phyloP scores from a whole-genome alignment of 2,888 invertebrate species.

The Noctua janthina region DNA sequence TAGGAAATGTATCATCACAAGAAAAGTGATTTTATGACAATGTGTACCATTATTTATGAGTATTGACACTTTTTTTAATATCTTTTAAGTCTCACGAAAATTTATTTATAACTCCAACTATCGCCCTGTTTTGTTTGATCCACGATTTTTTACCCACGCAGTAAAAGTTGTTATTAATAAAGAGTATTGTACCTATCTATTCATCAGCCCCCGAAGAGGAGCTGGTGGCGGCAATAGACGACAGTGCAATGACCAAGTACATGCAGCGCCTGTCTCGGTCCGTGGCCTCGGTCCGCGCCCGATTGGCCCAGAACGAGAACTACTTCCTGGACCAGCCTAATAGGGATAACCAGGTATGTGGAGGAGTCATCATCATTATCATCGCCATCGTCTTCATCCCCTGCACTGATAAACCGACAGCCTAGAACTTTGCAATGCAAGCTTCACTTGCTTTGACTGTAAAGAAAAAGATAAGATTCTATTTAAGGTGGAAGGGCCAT shows the following conservation, averaged over 20 bases:
- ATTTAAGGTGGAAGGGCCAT: too few relatives aligned
- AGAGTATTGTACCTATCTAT: neutral
- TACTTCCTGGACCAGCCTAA: slow-evolving; percentile 85
- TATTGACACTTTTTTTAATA: too few relatives aligned
- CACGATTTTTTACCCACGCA: too few relatives aligned
- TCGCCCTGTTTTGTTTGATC: too few relatives aligned
- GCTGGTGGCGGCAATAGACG: slow-evolving; percentile 78
- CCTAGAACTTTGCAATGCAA: too few relatives aligned
- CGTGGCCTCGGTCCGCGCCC: slow-evolving; percentile 79
- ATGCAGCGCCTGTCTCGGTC: slow-evolving; percentile 75
- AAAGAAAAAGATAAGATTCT: too few relatives aligned
- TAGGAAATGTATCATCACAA: too few relatives aligned
- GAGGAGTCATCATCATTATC: neutral
- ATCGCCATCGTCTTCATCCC: neutral
- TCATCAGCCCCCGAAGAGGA: slow-evolving; percentile 66
- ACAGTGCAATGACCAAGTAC: slow-evolving; percentile 78
- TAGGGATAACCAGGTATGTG: slow-evolving; percentile 84
- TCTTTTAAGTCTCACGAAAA: too few relatives aligned
- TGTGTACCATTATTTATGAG: too few relatives aligned
- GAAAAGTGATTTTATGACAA: too few relatives aligned
- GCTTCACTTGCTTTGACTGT: too few relatives aligned
- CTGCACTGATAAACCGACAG: neutral
- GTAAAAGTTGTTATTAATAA: neutral
- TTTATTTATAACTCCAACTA: too few relatives aligned
- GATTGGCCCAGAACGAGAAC: slow-evolving; percentile 83